Percentiles rank a stretch among this genome's conserved stretches.
Evolutionary conservation across 2,888 invertebrate genomes (phyloP).

Genomic region (Dolichopus griseipennis): DNA sequence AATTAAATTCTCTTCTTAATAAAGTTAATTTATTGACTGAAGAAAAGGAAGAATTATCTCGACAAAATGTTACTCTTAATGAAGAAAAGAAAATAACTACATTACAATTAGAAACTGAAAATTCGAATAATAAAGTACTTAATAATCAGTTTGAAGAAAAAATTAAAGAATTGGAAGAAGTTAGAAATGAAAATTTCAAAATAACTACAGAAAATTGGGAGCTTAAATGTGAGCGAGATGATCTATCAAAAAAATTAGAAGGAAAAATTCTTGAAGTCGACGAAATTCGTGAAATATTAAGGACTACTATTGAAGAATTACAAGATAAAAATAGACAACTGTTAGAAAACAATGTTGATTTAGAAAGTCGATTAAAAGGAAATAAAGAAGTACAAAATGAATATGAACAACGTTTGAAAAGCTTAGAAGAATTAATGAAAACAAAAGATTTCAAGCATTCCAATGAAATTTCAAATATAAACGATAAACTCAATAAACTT

Average conservation of each 20-base stretch:
- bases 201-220: not conserved
- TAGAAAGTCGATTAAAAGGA: slow-evolving; percentile 20
- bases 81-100: slow-evolving; percentile 11
- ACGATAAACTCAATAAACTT: no score
- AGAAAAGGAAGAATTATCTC: slow-evolving; percentile 18
- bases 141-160: not conserved
- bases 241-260: slow-evolving; percentile 14
- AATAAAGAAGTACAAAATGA: not conserved
- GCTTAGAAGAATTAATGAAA: slow-evolving; percentile 15
- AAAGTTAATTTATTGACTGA: slow-evolving; percentile 11
- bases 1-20: slow-evolving; percentile 13
- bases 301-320: slow-evolving; percentile 15
- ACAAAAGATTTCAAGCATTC: no score
- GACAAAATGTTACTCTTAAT: slow-evolving; percentile 1
- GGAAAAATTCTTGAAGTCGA: slow-evolving; percentile 17
- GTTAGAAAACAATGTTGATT: slow-evolving; percentile 20
- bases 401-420: not conserved
- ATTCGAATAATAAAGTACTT: slow-evolving; percentile 8
- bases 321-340: slow-evolving; percentile 19
- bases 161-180: not conserved
- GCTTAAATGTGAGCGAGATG: slow-evolving; percentile 12
- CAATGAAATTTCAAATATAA: no score
- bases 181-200: not conserved
- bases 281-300: slow-evolving; percentile 16
- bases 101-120: slow-evolving; percentile 19